Base-by-base conservation (phyloP, 2,113 vertebrate species). In the Heterocephalus glaber region DNA sequence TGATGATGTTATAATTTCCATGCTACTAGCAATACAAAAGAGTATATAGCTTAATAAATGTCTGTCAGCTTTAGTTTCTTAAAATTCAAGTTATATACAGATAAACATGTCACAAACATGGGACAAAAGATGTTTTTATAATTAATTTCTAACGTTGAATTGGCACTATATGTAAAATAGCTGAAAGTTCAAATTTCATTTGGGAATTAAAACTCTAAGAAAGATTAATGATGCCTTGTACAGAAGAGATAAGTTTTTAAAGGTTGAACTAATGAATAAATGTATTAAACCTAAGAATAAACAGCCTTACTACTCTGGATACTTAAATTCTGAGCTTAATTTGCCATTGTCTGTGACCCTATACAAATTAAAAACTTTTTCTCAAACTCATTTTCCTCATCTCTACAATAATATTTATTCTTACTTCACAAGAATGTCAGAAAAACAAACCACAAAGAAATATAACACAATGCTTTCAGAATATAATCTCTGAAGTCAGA, bases 401-500 rank as follows among this genome's bases (percentile, higher is more conserved):
- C 3, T 92, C 26, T 96, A 91, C 7, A 63, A 13, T 72, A 63
- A 13, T 72, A 95, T 86, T 38, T 72, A 79, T 54, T 92, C 35
- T 49, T 84, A 65, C 19, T 79, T 96, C 17, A 76, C 10, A 94
- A 96, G 14, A n/a, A 92, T 66, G 9, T 70, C 14, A 86, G 33
- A 85, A 88, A 93, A 86, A 81, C n/a, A 80, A 81, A 61, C 8
- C n/a, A 95, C 19, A 95, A 95, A 54, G 26, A 86, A 95, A 90
- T 70, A 82, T 13, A 86, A 72, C 3, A 70, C 1, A 76, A 76
- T 63, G 26, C 24, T 89, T 91, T 89, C 61, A 95, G 72, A 95
- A 89, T n/a, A 85, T 33, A 96, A 82, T 83, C 35, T 74, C 77
- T 86, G 35, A 90, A 92, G 47, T 77, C 52, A 94, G 44, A 81